These are phyloP conservation scores for Gambusia yucatana DNA, from an alignment of 2,797 vertebrate species.

Conservation along the genomic window DNA sequence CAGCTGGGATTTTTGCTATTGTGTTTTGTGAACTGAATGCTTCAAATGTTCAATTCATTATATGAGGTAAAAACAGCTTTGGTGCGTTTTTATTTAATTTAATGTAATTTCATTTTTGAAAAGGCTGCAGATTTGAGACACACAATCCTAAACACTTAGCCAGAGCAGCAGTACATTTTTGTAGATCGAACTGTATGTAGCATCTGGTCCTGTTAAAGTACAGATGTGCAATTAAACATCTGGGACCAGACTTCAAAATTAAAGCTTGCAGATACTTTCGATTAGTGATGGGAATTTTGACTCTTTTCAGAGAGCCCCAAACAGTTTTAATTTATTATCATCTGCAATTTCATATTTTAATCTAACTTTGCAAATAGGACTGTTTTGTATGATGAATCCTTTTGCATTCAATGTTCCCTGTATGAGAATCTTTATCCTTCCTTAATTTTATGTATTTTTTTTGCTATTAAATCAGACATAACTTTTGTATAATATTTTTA, in stretches of 20 bases:
- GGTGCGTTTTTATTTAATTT: neutral
- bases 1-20: slow-evolving; percentile 3
- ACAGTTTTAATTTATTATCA: no score
- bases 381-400: no score
- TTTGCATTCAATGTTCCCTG: no score
- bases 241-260: neutral
- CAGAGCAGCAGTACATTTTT: neutral
- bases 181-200: neutral
- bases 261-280: neutral
- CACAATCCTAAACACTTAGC: neutral
- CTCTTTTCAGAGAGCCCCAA: no score
- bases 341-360: no score
- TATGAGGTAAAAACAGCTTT: neutral
- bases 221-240: neutral
- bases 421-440: no score
- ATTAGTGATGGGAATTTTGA: no score
- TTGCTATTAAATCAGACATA: no score
- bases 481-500: no score
- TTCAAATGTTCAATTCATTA: slow-evolving; percentile 4
- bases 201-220: neutral
- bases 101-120: neutral
- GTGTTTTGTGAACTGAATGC: neutral
- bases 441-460: no score
- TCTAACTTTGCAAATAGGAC: neutral
- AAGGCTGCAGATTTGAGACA: neutral